A percentile compares a stretch with the other conserved stretches of the same genome.
Conservation (phyloP, 2,797 vertebrate genomes). For the Spheniscus humboldti region DNA sequence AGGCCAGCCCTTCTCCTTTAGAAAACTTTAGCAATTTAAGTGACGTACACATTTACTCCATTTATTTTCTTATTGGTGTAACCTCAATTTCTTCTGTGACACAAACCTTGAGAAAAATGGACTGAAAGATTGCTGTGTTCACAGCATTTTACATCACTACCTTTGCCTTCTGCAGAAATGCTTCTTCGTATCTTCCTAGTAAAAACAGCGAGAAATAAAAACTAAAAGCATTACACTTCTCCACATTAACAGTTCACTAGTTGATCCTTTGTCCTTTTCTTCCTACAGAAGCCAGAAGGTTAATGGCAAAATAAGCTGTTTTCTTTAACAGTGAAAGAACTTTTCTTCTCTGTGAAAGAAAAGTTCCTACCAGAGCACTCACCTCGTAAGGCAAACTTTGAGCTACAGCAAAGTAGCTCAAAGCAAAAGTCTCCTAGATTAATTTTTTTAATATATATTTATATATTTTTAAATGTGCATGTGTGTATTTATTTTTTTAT, state of each 20-base stretch:
- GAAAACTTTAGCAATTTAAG: neutral
- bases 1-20: neutral
- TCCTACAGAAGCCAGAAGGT: neutral
- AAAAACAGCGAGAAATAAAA: neutral
- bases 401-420: neutral
- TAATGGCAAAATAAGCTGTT: neutral
- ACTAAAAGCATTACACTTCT: neutral
- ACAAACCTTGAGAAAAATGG: neutral
- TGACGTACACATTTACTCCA: accelerated
- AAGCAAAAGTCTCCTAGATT: neutral
- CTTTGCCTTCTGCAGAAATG: neutral
- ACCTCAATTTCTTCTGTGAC: neutral
- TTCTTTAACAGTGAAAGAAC: neutral
- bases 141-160: neutral
- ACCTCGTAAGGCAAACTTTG: neutral
- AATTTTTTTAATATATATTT: neutral
- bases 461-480: neutral
- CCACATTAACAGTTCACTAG: neutral
- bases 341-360: neutral
- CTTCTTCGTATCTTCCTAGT: neutral
- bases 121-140: neutral
- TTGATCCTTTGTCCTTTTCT: neutral
- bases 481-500: neutral
- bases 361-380: neutral
- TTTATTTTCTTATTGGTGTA: neutral